Conservation (phyloP, 2,888 invertebrate genomes). For the Diaprepes abbreviatus region DNA sequence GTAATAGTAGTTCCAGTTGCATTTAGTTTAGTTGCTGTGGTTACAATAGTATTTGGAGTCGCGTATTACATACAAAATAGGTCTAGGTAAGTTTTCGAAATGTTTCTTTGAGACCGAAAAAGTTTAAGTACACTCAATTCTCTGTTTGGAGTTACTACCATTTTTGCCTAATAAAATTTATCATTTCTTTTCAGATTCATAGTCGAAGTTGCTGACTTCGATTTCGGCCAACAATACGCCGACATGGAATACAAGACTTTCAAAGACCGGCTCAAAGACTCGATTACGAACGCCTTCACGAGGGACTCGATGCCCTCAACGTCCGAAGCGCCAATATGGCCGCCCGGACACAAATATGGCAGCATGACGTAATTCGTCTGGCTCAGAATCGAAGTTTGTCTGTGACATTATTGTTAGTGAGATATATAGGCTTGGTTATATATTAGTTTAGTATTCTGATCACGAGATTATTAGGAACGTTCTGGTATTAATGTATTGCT, state of each 20-base stretch:
- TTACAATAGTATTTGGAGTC: slow-evolving; percentile 87
- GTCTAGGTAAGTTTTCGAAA: slow-evolving; percentile 65
- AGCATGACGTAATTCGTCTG: slow-evolving; percentile 67
- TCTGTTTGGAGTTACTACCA: too few relatives aligned
- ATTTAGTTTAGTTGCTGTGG: slow-evolving; percentile 85
- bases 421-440: slow-evolving; percentile 21
- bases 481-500: neutral
- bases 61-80: slow-evolving; percentile 89
- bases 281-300: slow-evolving; percentile 75
- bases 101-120: too few relatives aligned
- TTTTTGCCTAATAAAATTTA: too few relatives aligned
- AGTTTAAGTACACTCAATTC: too few relatives aligned
- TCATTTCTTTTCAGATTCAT: slow-evolving; percentile 74
- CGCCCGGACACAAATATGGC: slow-evolving; percentile 70
- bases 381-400: neutral
- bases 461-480: neutral
- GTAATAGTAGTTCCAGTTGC: slow-evolving; percentile 90
- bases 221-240: slow-evolving; percentile 85
- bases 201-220: slow-evolving; percentile 92
- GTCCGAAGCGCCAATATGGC: slow-evolving; percentile 64
- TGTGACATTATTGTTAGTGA: slow-evolving; percentile 20
- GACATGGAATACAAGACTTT: slow-evolving; percentile 92
- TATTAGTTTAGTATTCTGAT: slow-evolving; percentile 6
- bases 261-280: slow-evolving; percentile 83
- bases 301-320: slow-evolving; percentile 60